phyloP scores from a whole-genome alignment of 1,140 invertebrate species.

The Zaprionus capensis region DNA sequence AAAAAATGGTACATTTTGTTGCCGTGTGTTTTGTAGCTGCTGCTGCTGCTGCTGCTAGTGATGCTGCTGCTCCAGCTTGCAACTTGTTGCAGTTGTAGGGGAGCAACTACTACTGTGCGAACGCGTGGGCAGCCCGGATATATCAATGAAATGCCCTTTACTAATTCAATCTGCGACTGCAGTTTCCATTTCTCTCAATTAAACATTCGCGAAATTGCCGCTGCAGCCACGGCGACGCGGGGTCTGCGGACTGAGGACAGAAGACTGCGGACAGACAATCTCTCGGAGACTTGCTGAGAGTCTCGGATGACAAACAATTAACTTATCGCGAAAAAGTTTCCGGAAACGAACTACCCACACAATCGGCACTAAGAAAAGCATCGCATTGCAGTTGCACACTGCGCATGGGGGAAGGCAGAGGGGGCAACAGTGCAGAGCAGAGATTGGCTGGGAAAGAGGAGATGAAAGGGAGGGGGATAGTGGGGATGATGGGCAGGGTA shows the following conservation, averaged over 20 bases:
- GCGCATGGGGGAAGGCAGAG: neutral
- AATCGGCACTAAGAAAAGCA: conserved; percentile 48
- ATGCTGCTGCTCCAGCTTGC: conserved; percentile 27
- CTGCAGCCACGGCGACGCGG: conserved; percentile 26
- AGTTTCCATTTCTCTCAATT: conserved; percentile 78
- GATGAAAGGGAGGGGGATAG: neutral
- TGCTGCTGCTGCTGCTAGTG: neutral
- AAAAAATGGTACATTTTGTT: conserved; percentile 52
- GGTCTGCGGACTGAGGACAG: neutral
- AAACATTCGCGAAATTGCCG: conserved; percentile 63
- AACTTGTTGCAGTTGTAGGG: conserved; percentile 48
- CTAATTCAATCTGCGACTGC: conserved; percentile 64
- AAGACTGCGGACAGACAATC: neutral
- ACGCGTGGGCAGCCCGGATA: conserved; percentile 63
- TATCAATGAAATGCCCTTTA: conserved; percentile 76
- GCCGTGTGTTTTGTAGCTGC: conserved; percentile 14
- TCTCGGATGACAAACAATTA: conserved; percentile 68
- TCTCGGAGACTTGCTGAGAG: neutral
- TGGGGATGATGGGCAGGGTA: conserved; percentile 35
- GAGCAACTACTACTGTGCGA: neutral
- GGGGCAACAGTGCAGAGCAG: neutral
- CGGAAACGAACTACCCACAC: conserved; percentile 77
- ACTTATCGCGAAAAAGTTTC: conserved; percentile 80
- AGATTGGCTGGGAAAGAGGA: neutral
- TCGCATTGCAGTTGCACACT: conserved; percentile 9